A percentile compares a stretch with the other conserved stretches of the same genome.
phyloP scores from a whole-genome alignment of 2,797 vertebrate genomes.

The Melanotaenia maccullochi region DNA sequence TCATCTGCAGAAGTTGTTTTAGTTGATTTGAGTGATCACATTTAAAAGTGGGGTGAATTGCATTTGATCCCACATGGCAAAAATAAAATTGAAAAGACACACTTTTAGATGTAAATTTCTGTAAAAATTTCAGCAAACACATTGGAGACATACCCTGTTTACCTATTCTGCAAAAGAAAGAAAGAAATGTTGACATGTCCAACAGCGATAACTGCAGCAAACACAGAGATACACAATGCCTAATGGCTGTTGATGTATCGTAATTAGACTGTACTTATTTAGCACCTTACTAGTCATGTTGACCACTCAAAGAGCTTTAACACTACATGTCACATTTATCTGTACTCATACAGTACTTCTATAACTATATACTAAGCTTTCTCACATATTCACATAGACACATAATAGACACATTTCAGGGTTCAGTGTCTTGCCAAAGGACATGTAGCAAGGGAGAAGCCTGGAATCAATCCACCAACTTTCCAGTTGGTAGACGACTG shows the following conservation, averaged over 20 bases:
- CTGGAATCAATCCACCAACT: too few species aligned
- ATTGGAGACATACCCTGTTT: not conserved
- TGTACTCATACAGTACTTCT: too few species aligned
- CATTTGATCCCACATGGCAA: not conserved
- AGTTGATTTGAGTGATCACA: not conserved
- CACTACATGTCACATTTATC: too few species aligned
- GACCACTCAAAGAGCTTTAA: too few species aligned
- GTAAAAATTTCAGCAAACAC: not conserved
- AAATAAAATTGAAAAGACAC: not conserved
- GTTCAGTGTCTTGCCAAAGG: too few species aligned
- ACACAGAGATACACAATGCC: conserved; percentile 24
- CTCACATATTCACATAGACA: too few species aligned
- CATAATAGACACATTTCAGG: too few species aligned
- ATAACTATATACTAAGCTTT: too few species aligned
- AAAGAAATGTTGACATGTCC: conserved; percentile 29
- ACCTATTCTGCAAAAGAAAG: conserved; percentile 3
- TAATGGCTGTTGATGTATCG: conserved; percentile 45
- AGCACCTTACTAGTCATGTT: too few species aligned
- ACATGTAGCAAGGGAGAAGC: too few species aligned
- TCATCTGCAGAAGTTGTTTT: not conserved
- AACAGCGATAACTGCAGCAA: conserved; percentile 39
- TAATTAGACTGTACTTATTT: too few species aligned
- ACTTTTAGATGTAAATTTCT: not conserved
- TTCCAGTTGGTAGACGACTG: too few species aligned
- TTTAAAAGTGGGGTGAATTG: not conserved